A percentile compares a stretch with the other conserved stretches of the same genome.
Evolutionary conservation across 1,140 invertebrate genomes (phyloP).

Genomic region (Drosophila quadrilineata): DNA sequence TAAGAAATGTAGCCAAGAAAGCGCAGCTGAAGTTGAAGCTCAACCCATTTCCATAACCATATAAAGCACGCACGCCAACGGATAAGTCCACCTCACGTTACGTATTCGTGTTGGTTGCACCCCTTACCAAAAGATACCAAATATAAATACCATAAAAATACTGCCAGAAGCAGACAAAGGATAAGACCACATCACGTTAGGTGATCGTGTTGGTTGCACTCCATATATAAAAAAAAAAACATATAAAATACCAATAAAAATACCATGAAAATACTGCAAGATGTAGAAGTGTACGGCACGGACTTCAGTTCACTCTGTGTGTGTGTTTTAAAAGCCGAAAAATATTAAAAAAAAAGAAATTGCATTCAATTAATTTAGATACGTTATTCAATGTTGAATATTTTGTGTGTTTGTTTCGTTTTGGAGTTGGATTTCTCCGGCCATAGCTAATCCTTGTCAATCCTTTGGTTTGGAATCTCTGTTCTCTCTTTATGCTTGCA

Average conservation of each 20-base stretch:
- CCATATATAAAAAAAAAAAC: constrained; percentile 4
- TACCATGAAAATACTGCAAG: neutral
- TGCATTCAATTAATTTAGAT: constrained; percentile 33
- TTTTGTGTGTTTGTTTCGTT: constrained; percentile 37
- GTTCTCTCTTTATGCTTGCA: constrained; percentile 40
- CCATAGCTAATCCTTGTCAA: constrained; percentile 29
- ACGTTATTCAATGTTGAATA: no score
- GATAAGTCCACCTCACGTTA: constrained; percentile 26
- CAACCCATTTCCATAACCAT: constrained; percentile 39
- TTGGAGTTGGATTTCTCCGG: constrained; percentile 6
- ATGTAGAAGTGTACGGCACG: constrained; percentile 17
- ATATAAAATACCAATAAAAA: neutral
- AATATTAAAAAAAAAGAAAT: neutral
- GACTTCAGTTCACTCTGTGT: constrained; percentile 19
- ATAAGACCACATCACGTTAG: constrained; percentile 23
- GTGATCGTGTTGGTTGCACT: constrained; percentile 31
- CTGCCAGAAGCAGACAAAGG: neutral
- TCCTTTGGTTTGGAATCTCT: constrained; percentile 29
- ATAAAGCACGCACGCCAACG: constrained; percentile 48
- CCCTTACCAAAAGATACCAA: neutral
- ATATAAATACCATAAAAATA: neutral
- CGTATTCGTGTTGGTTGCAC: constrained; percentile 31
- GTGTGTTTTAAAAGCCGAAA: constrained; percentile 3
- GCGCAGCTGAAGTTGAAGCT: no score
- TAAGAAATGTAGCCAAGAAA: no score